phyloP scores from a whole-genome alignment of 2,113 vertebrate genomes.

The Festucalex cinctus region DNA sequence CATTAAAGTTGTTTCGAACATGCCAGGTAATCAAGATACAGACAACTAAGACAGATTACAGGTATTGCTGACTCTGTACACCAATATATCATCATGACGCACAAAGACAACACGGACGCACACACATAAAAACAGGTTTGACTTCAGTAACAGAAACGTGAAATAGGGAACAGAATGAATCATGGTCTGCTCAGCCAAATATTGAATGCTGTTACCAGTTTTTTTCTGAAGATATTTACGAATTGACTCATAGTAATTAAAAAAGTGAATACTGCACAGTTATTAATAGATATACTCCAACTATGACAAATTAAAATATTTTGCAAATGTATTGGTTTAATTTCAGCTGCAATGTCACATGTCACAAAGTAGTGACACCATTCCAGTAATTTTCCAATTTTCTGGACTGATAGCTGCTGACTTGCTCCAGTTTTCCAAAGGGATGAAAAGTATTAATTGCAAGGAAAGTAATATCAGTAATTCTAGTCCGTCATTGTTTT shows the following conservation, averaged over 20 bases:
- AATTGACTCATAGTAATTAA: background rate
- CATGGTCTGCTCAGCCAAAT: constrained; percentile 6
- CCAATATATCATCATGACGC: constrained; percentile 41
- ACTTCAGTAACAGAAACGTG: constrained; percentile 7
- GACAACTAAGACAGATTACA: constrained; percentile 51
- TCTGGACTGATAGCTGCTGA: too few relatives aligned
- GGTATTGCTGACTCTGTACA: constrained; percentile 24
- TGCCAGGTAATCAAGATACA: constrained; percentile 39
- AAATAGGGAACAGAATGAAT: constrained; percentile 4
- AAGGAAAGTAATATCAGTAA: background rate
- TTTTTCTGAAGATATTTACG: background rate
- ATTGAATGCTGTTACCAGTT: background rate
- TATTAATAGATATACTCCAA: too few relatives aligned
- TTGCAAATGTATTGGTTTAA: too few relatives aligned
- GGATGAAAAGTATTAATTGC: background rate
- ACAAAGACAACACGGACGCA: constrained; percentile 10
- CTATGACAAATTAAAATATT: too few relatives aligned
- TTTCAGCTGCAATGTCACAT: too few relatives aligned
- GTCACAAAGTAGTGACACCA: too few relatives aligned
- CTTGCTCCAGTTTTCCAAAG: too few relatives aligned
- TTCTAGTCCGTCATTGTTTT: background rate
- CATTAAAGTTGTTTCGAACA: constrained; percentile 19
- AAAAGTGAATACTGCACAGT: too few relatives aligned
- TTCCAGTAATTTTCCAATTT: too few relatives aligned
- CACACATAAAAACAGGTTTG: constrained; percentile 5